phyloP scores from a whole-genome alignment of 92 coral and sea anemone species.

The Epizoanthus fatuus region DNA sequence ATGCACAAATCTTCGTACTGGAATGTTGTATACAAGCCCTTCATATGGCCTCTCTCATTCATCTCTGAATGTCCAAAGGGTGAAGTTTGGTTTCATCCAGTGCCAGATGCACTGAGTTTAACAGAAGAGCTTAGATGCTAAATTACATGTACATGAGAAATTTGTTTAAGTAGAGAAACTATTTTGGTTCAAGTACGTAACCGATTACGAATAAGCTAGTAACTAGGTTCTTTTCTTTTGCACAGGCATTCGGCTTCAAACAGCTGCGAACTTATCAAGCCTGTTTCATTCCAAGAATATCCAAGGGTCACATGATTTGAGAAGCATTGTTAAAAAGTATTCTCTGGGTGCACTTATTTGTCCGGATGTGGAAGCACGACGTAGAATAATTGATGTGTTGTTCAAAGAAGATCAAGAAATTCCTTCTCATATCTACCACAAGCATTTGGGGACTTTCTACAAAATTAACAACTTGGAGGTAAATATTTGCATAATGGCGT shows the following conservation, averaged over 20 bases:
- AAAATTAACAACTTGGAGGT: conserved; percentile 1
- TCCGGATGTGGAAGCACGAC: conserved; percentile 1
- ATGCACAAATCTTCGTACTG: too few species aligned
- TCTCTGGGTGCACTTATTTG: background rate
- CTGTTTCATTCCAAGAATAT: conserved; percentile 3
- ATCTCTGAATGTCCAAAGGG: too few species aligned
- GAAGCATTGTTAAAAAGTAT: conserved; percentile 11
- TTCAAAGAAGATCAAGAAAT: conserved; percentile 2
- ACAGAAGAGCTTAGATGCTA: too few species aligned
- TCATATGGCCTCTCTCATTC: too few species aligned
- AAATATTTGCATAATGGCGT: background rate
- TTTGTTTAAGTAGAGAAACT: too few species aligned
- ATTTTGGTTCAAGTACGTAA: too few species aligned
- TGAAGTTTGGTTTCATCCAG: too few species aligned
- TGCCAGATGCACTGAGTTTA: too few species aligned
- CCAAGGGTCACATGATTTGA: background rate
- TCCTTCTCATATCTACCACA: background rate
- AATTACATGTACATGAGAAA: too few species aligned
- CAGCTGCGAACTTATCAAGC: background rate
- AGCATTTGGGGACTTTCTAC: conserved; percentile 6
- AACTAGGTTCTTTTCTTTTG: background rate
- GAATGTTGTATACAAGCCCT: too few species aligned
- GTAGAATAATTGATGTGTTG: background rate
- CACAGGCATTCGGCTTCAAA: background rate
- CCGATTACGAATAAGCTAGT: background rate